Evolutionary conservation across 1,140 invertebrate genomes (phyloP).

Genomic region (Zophobas morio): DNA sequence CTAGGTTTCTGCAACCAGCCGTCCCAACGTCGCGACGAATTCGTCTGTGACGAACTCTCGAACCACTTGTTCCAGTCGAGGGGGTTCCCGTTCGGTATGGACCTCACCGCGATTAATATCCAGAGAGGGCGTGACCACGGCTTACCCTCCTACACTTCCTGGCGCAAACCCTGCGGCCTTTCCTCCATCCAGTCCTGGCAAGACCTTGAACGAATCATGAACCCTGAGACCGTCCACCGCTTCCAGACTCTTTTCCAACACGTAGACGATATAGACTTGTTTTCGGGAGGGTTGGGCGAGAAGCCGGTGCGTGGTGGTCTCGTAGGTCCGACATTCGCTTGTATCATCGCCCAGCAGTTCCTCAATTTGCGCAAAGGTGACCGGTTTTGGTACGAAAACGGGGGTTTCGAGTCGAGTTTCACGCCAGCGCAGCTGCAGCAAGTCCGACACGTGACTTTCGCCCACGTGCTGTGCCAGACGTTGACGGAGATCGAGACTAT

Average conservation of each 20-base stretch:
- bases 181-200: constrained; percentile 80
- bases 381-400: constrained; percentile 94
- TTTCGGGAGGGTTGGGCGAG: constrained; percentile 90
- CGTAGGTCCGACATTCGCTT: constrained; percentile 96
- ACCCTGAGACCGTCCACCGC: constrained; percentile 75
- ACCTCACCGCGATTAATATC: constrained; percentile 91
- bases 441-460: constrained; percentile 84
- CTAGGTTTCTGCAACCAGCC: constrained; percentile 84
- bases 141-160: constrained; percentile 85
- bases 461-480: constrained; percentile 90
- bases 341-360: constrained; percentile 96
- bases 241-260: constrained; percentile 78
- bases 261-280: constrained; percentile 93
- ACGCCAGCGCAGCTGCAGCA: constrained; percentile 88
- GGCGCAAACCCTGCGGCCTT: constrained; percentile 86
- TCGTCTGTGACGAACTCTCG: constrained; percentile 86
- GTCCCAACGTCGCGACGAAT: constrained; percentile 85
- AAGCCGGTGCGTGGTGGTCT: constrained; percentile 84
- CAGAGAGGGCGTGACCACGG: constrained; percentile 93
- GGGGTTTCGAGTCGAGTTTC: constrained; percentile 80
- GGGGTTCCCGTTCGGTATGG: constrained; percentile 83
- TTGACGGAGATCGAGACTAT: constrained; percentile 80
- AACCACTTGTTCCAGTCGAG: constrained; percentile 89
- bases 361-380: constrained; percentile 89
- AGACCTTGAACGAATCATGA: constrained; percentile 82